Evolutionary conservation across 2,888 invertebrate genomes (phyloP).

Genomic region (Alsophila aescularia): DNA sequence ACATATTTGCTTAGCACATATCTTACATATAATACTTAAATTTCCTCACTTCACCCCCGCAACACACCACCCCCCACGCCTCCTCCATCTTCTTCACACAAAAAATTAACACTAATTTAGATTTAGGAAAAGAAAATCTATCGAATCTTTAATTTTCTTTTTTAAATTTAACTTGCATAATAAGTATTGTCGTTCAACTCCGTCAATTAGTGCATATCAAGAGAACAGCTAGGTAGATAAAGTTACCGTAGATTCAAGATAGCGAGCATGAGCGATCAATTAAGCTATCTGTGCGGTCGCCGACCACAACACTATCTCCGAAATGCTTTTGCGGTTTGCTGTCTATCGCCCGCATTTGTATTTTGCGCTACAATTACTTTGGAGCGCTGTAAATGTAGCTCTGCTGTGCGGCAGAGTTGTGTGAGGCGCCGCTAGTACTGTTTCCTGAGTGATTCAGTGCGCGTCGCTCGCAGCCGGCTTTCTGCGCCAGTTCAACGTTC

Average conservation of each 20-base stretch:
- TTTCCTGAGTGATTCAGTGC: constrained; percentile 29
- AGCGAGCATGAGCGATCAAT: constrained; percentile 61
- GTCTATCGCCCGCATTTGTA: constrained; percentile 63
- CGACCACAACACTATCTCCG: constrained; percentile 68
- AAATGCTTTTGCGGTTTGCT: constrained; percentile 69
- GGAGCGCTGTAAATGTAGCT: constrained; percentile 47
- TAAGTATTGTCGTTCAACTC: too few species aligned
- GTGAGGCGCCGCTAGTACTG: constrained; percentile 37
- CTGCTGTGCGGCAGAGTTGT: constrained; percentile 54
- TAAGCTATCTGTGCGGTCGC: constrained; percentile 59
- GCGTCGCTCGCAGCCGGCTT: constrained; percentile 55
- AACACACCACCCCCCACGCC: too few species aligned
- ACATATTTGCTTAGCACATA: too few species aligned
- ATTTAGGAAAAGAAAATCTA: too few species aligned
- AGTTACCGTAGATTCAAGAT: constrained; percentile 46
- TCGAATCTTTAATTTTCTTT: too few species aligned
- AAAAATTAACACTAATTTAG: too few species aligned
- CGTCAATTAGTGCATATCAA: constrained; percentile 56
- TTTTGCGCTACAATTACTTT: constrained; percentile 59
- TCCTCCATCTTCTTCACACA: too few species aligned
- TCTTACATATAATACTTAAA: too few species aligned
- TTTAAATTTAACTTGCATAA: background rate
- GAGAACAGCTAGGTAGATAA: constrained; percentile 52
- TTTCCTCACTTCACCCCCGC: too few species aligned
- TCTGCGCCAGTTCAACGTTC: constrained; percentile 75